Evolutionary conservation across 2,888 invertebrate genomes (phyloP), one percentile per base, ranked within the genome.

Genomic region (Drosophila nigritarsus): DNA sequence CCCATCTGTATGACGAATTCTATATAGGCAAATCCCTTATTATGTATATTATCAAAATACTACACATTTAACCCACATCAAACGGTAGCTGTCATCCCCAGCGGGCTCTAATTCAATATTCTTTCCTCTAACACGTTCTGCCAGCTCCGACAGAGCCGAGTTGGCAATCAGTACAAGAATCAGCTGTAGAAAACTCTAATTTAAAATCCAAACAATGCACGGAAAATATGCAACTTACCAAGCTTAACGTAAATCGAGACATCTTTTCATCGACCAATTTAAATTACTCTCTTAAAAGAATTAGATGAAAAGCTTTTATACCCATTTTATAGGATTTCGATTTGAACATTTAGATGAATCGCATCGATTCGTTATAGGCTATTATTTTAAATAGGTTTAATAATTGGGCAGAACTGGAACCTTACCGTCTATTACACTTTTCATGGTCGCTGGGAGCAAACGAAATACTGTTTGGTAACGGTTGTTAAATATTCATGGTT

Each of bases 291-390:
- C 15, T 8, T 13, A 30, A 30, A 42, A 34, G 27, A 7, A 6
- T 29, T 8, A 9, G n/a, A 32, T 24, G 18, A 32, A 29, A 7
- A 20, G 18, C 9, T 40, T 24, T 55, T 58, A 60, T 11, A 34
- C 2, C 30, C 53, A 11, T 53, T 74, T 50, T 74, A 74, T 66
- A 58, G 32, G 20, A 32, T 34, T 11, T 59, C 8, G 30, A 54
- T 29, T 49, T 5, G 6, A 20, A 34, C 42, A 54, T 58, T 38
- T 24, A n/a, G 24, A 45, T 63, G 55, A 54, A 66, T 65, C 78
- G 56, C 42, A 81, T 78, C 61, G 65, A 84, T 82, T 82, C 54
- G 69, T 29, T 54, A 75, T 65, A 54, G 42, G 32, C 40, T 64
- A 53, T 56, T 55, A 68, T 62, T 68, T 15, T 0, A 20, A 63